Percentiles rank a stretch among this genome's conserved stretches.
phyloP scores from a whole-genome alignment of 1,140 invertebrate species.

The Ceratina japonica region DNA sequence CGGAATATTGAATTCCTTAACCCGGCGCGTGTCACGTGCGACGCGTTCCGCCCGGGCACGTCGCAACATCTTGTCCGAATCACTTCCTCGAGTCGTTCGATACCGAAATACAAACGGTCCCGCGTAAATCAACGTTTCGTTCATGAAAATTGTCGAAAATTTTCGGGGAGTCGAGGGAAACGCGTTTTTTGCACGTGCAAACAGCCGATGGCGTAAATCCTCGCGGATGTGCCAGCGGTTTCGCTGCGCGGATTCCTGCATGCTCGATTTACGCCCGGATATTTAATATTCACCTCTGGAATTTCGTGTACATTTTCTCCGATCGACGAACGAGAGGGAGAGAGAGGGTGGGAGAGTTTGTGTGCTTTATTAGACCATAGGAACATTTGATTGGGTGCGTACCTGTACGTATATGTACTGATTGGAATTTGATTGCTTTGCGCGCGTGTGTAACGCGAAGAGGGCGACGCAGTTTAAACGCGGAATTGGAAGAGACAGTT shows the following conservation, averaged over 20 bases:
- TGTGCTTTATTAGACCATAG: neutral
- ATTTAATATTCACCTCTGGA: constrained; percentile 27
- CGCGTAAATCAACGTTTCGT: no score
- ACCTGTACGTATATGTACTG: neutral
- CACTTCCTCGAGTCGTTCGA: neutral
- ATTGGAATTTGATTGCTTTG: neutral
- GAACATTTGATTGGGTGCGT: neutral
- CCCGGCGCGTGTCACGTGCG: no score
- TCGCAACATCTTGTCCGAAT: no score
- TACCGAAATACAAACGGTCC: neutral
- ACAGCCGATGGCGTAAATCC: neutral
- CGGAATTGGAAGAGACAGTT: neutral
- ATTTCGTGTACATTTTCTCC: constrained; percentile 3
- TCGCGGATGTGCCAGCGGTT: neutral
- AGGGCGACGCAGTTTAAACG: neutral
- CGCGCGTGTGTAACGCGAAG: neutral
- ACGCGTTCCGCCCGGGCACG: no score
- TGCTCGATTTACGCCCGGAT: neutral
- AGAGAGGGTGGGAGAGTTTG: neutral
- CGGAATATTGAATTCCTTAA: constrained; percentile 5
- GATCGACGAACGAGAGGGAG: neutral
- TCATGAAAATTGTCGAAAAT: neutral
- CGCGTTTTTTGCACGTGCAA: no score
- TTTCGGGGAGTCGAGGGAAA: no score
- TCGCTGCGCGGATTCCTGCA: constrained; percentile 7